Conservation (phyloP, 2,113 vertebrate genomes). For the Eurypyga helias region DNA sequence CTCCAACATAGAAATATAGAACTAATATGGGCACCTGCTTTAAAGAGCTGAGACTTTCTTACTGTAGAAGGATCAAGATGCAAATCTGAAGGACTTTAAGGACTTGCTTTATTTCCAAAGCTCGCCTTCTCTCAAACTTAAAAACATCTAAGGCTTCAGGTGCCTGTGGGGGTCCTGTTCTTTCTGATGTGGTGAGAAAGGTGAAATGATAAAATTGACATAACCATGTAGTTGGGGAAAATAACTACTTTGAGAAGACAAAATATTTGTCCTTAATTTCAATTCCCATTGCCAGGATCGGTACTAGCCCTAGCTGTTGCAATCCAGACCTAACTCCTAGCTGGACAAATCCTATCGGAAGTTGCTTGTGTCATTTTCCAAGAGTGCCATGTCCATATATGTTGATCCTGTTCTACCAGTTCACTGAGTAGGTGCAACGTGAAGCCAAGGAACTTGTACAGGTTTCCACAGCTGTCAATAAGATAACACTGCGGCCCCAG, state of each 20-base stretch:
- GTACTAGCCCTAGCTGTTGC: background rate
- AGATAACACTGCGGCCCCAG: fast-evolving
- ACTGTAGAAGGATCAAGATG: background rate
- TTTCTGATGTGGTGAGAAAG: background rate
- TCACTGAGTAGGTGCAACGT: background rate
- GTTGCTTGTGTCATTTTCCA: background rate
- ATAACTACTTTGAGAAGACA: background rate
- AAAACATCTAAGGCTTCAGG: background rate
- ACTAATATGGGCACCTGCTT: background rate
- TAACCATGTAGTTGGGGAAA: background rate
- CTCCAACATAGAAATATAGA: background rate
- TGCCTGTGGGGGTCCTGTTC: background rate
- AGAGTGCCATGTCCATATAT: background rate
- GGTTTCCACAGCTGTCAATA: background rate
- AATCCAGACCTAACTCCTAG: background rate
- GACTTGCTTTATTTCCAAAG: background rate
- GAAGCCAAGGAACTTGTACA: background rate
- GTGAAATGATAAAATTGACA: background rate
- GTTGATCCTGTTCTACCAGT: background rate
- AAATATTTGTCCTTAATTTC: background rate
- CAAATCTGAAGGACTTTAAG: background rate
- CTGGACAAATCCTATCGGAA: background rate
- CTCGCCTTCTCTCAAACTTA: background rate
- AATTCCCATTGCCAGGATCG: fast-evolving
- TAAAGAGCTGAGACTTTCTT: background rate